Base-by-base conservation (phyloP, 2,113 vertebrate species). In the Bufo gargarizans region DNA sequence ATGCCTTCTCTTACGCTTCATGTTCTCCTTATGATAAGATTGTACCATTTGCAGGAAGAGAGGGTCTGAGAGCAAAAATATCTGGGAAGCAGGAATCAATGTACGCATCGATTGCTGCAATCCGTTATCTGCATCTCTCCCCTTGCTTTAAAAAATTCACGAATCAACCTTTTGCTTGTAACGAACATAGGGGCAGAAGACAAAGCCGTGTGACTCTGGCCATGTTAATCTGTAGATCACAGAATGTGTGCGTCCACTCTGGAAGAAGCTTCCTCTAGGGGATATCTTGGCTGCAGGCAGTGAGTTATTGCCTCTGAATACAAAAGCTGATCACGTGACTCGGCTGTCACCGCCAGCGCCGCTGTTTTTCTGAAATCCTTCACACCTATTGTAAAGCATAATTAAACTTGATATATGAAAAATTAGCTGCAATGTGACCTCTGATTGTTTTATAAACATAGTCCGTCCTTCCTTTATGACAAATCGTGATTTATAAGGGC, bases 71-170 rank as follows among this genome's bases (percentile, higher is more conserved):
- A 97, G 97, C 96, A 92, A 94, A 96, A 96, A 96, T 94, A 97
- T 96, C 96, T 97, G 97, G 96, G 94, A 94, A 94, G 95, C 92
- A 96, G 93, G 95, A 97, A 99, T 98, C 97, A 96, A 98, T 97
- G 94, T 92, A 91, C 94, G 94, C 96, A 97, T 99, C 99, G 98
- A 99, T 99, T 98, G 98, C 96, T 94, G 95, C 96, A 96, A 96
- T 98, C 98, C 96, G 97, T 99, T 99, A 98, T 94, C 95, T 77
- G 71, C 49, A 22, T 65, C 10, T 76, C 9, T 58, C 71, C 65
- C 55, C 20, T 3, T 12, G 4, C 20, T 69, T 77, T 95, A 97
- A 96, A 97, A 97, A 98, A 97, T 84, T 98, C 96, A 96, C 93
- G 94, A 94, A 94, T 95, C 95, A 95, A 94, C 94, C 96, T 96